Evolutionary conservation across 2,113 vertebrate species (phyloP).

Genomic region (Casuarius casuarius): DNA sequence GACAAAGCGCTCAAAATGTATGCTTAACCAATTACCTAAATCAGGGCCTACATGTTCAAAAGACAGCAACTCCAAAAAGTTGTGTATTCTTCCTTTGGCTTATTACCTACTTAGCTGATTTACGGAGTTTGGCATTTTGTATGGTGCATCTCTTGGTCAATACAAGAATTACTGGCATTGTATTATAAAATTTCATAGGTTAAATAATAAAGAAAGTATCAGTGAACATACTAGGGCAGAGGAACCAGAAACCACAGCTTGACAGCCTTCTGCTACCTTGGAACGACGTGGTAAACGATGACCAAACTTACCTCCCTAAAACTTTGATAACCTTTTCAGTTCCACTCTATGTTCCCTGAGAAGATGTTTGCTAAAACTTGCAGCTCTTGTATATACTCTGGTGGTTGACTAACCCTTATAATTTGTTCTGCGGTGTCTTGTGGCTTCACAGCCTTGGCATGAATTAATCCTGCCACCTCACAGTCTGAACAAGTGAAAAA

Average conservation of each 20-base stretch:
- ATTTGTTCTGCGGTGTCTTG: background rate
- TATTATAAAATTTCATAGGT: background rate
- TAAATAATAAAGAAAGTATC: background rate
- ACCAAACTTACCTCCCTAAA: background rate
- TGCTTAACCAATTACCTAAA: slow-evolving; percentile 26
- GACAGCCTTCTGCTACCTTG: background rate
- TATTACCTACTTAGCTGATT: background rate
- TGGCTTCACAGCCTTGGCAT: background rate
- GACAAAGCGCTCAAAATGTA: background rate
- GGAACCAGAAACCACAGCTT: background rate
- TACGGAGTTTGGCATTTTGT: background rate
- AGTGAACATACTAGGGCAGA: background rate
- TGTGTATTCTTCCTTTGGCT: background rate
- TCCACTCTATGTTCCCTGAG: background rate
- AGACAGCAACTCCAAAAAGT: background rate
- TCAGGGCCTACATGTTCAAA: background rate
- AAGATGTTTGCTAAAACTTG: background rate
- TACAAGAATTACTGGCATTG: background rate
- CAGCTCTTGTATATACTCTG: background rate
- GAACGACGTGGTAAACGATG: background rate
- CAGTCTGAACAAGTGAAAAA: background rate
- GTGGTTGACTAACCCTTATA: background rate
- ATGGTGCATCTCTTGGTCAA: background rate
- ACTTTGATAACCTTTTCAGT: background rate
- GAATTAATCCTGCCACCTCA: background rate